Evolutionary conservation across 2,888 invertebrate genomes (phyloP).

Genomic region (Diaphora mendica): DNA sequence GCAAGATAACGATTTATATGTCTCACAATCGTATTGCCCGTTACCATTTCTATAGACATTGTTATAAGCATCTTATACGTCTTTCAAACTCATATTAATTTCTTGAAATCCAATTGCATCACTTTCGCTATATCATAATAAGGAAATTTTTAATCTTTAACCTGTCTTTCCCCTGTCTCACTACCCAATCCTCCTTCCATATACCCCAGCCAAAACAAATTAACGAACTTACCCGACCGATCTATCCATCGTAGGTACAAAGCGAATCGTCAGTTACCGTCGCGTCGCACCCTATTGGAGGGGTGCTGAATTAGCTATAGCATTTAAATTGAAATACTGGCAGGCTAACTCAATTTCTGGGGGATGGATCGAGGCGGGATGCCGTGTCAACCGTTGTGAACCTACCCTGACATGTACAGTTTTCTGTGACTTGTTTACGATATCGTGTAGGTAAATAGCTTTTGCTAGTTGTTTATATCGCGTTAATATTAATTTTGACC

Average conservation of each 20-base stretch:
- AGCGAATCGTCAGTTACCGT: constrained; percentile 22
- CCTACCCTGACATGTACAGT: constrained; percentile 33
- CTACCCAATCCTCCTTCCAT: constrained; percentile 5
- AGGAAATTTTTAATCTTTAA: background rate
- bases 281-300: constrained; percentile 44
- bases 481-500: background rate
- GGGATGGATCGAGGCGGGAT: constrained; percentile 69
- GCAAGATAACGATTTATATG: too few species aligned
- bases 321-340: constrained; percentile 82
- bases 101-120: background rate
- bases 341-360: constrained; percentile 79
- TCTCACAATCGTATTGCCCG: too few species aligned
- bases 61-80: too few species aligned
- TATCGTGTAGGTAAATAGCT: background rate
- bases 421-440: background rate
- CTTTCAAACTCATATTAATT: background rate
- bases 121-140: background rate
- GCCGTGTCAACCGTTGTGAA: constrained; percentile 33
- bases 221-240: constrained; percentile 39
- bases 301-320: constrained; percentile 76
- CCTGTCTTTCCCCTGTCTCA: background rate
- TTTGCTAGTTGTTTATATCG: background rate
- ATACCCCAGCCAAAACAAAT: constrained; percentile 39
- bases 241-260: constrained; percentile 22
- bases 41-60: too few species aligned